Evolutionary conservation across 2,113 vertebrate genomes (phyloP).

Genomic region (Thinocorus orbignyianus): DNA sequence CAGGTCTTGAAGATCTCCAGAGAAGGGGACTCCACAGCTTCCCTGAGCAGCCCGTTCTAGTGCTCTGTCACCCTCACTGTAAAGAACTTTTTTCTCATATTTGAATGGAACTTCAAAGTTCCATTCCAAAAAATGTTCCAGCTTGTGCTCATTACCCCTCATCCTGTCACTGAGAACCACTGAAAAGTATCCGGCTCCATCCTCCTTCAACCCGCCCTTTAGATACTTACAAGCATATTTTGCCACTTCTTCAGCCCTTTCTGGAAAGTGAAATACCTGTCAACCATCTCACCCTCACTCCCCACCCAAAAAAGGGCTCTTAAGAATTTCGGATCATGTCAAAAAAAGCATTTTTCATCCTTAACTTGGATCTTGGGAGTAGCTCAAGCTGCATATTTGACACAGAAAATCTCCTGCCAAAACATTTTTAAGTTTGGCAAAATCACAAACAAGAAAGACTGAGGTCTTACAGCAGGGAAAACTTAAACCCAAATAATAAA

Average conservation of each 20-base stretch:
- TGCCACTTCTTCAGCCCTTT: not conserved
- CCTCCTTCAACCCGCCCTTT: too few relatives aligned
- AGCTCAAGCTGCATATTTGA: not conserved
- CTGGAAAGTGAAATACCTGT: not conserved
- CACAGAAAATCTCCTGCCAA: not conserved
- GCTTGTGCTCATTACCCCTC: too few relatives aligned
- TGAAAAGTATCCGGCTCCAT: too few relatives aligned
- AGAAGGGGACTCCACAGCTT: too few relatives aligned
- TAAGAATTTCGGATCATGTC: not conserved
- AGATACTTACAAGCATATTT: too few relatives aligned
- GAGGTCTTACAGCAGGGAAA: not conserved
- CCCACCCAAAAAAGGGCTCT: not conserved
- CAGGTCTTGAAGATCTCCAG: too few relatives aligned
- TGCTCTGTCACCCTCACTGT: too few relatives aligned
- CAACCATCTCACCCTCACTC: not conserved
- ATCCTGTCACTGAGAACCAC: too few relatives aligned
- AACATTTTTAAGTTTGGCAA: not conserved
- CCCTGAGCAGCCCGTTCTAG: too few relatives aligned
- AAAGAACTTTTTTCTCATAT: too few relatives aligned
- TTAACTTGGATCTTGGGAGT: not conserved
- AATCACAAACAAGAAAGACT: not conserved
- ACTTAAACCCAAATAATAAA: not conserved
- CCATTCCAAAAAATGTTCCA: too few relatives aligned
- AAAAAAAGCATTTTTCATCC: not conserved
- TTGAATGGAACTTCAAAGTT: too few relatives aligned